Evolutionary conservation across 92 coral and sea anemone species (phyloP), one percentile per base, ranked within the genome.

Genomic region (Epizoanthus rinbou): DNA sequence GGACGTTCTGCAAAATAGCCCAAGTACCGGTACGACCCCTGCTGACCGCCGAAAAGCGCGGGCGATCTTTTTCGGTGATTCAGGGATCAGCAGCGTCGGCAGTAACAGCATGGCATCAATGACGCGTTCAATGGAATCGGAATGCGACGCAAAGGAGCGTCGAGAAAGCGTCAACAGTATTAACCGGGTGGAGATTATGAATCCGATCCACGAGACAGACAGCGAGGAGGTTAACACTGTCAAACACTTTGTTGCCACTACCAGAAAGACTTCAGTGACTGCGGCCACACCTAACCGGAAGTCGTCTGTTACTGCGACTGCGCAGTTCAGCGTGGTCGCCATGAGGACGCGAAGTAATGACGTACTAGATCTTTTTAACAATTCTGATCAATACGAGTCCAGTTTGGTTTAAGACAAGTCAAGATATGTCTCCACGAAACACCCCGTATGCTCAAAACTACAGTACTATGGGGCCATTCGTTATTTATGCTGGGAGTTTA

Each of bases 11-110:
- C 82, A 78, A 62, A 60, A 64, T 41, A 75, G 84, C 5, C 87
- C 64, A 28, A 13, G 50, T 58, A 13, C 87, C 50, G 57, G 75
- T 23, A 76, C 53, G 66, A 85, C 79, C 18, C 69, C 87, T 41
- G 87, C 92, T 14, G 89, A 89, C 64, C 88, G 98, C 21, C 92
- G 88, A 56, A 86, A 87, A 35, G 95, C 95, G 23, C 87, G 98
- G 56, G 89, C 97, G 15, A 85, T 93, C 52, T 93, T 93, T 83
- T 88, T 93, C 13, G 98, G 95, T 0, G 98, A 93, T 80, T 93
- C 98, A 2, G 98, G 98, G 2, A 93, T 93, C n/a, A 92, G 94
- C 14, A 93, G 98, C 65, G 95, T 89, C 8, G 91, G 89, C 8
- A 92, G 98, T 59, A 75, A 79, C 16, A 93, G 98, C 41, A 81